These are phyloP conservation scores for Pelochelys cantorii DNA, from an alignment of 2,797 vertebrate genomes.

Conservation along the genomic window DNA sequence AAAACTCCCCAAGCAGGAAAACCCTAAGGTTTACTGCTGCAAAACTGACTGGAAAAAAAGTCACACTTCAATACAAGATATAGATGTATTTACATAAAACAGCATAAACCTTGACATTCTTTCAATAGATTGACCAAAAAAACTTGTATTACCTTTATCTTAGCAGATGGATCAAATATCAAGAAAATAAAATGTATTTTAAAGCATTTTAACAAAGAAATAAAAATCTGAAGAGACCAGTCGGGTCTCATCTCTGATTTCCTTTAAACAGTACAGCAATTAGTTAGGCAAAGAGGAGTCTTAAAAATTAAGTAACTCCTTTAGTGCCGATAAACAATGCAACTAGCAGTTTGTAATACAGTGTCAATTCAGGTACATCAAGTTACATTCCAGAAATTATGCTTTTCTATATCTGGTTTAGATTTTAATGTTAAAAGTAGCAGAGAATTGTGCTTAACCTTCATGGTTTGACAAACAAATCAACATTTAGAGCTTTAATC, in stretches of 20 bases:
- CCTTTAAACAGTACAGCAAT: background rate
- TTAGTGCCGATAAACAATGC: background rate
- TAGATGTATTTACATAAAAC: background rate
- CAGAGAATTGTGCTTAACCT: no score
- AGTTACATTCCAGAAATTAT: no score
- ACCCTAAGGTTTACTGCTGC: background rate
- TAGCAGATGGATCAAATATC: background rate
- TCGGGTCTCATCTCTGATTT: background rate
- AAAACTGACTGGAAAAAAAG: background rate
- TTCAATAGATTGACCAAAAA: background rate
- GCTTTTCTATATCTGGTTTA: no score
- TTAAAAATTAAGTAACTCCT: background rate
- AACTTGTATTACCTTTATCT: background rate
- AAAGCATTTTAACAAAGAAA: background rate
- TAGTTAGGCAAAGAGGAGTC: background rate
- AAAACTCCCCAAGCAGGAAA: background rate
- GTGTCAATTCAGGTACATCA: no score
- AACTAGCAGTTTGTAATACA: background rate
- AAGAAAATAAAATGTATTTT: background rate
- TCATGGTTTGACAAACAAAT: no score
- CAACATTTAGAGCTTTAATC: no score
- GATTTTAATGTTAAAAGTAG: no score
- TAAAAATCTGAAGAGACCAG: background rate
- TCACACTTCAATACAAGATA: fast-evolving
- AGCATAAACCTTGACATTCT: background rate